Percentiles rank a stretch among this genome's conserved stretches.
These are phyloP conservation scores for Epinotia ramella DNA, from an alignment of 2,888 invertebrate species.

Conservation along the genomic window DNA sequence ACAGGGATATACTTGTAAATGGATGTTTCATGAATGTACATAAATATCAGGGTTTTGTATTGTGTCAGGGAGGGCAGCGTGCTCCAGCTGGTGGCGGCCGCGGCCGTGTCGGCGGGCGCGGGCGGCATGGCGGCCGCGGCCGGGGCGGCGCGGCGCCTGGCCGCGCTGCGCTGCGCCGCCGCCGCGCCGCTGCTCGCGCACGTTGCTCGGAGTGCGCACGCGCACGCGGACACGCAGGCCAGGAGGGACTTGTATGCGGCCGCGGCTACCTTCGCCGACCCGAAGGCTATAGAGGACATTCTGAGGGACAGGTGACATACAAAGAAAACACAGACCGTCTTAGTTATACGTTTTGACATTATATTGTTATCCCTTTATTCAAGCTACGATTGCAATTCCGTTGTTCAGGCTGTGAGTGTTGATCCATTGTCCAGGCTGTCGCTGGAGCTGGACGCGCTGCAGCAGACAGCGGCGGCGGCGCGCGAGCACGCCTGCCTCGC, in stretches of 20 bases:
- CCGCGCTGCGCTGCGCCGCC: slow-evolving; percentile 59
- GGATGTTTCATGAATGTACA: no score
- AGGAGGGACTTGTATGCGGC: slow-evolving; percentile 65
- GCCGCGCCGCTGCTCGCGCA: slow-evolving; percentile 57
- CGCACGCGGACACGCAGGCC: slow-evolving; percentile 61
- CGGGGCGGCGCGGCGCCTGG: slow-evolving; percentile 62
- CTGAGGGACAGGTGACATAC: slow-evolving; percentile 58
- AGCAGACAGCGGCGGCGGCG: slow-evolving; percentile 65
- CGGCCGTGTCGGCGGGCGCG: slow-evolving; percentile 55
- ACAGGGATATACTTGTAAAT: no score
- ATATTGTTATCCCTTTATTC: no score
- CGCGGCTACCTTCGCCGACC: slow-evolving; percentile 57
- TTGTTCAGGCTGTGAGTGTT: no score
- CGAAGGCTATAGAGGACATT: slow-evolving; percentile 55
- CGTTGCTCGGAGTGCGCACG: slow-evolving; percentile 58
- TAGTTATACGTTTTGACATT: no score
- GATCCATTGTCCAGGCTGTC: slow-evolving; percentile 56
- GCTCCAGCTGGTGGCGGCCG: slow-evolving; percentile 59
- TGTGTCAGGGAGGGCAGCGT: slow-evolving; percentile 65
- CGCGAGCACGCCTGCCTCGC: slow-evolving; percentile 56
- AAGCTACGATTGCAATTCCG: neutral
- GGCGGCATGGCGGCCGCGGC: slow-evolving; percentile 59
- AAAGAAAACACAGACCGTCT: no score
- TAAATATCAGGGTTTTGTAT: no score
- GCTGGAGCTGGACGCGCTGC: slow-evolving; percentile 67